Evolutionary conservation across 1,140 invertebrate genomes (phyloP), one percentile per base, ranked within the genome.

Genomic region (Heliconius eleuchia): DNA sequence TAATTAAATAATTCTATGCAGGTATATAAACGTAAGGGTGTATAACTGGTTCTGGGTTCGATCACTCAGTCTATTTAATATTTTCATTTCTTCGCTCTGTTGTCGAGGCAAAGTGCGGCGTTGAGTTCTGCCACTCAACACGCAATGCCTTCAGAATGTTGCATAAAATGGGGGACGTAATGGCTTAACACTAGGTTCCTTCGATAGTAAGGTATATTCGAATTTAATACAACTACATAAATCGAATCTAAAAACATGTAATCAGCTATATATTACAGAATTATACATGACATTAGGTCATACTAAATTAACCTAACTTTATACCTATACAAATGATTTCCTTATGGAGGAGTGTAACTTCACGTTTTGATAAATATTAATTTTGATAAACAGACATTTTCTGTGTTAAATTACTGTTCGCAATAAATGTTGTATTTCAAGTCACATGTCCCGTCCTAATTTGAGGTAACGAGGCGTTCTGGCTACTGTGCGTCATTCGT

Each of bases 381-480:
- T 66, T 66, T 66, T 30, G 55, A 57, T 57, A 57, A 57, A 57
- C 19, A 57, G 11, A 30, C 4, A 66, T 6, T 66, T 66, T 66
- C 60, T 66, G 23, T 66, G 60, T 66, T 27, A 66, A 30, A 66
- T 30, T 66, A 30, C 23, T 27, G 23, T 66, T 66, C 30, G 60
- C 60, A 27, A 66, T 30, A 66, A 66, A 27, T 76, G 37, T 23
- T 79, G 37, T 73, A 81, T 76, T 66, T 75, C 19, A 34, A 78
- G 73, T 78, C 37, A 76, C 73, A 76, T 57, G 71, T 30, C 55
- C 11, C 70, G 76, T 66, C 66, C 76, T 60, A 75, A 77, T 81
- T 81, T 76, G 23, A 27, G 11, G 37, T 74, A 74, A 79, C 80
- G 50, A 74, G 50, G 42, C 42, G 34, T 70, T 71, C 73, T 71